Percentiles rank a stretch among this genome's conserved stretches.
phyloP scores from a whole-genome alignment of 2,888 invertebrate genomes.

The Deroplatys truncata region DNA sequence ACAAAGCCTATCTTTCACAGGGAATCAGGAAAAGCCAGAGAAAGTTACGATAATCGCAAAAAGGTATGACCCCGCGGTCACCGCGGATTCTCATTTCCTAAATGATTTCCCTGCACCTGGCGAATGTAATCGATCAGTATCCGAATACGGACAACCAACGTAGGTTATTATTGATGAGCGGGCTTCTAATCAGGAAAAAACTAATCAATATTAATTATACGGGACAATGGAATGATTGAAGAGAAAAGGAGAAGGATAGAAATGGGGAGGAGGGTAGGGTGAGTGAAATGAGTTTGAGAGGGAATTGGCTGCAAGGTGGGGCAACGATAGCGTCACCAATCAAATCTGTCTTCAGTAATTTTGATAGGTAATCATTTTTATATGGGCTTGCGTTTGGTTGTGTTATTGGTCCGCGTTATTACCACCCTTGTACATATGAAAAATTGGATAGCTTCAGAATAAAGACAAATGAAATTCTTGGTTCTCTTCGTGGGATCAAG shows the following conservation, averaged over 20 bases:
- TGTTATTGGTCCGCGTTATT: neutral
- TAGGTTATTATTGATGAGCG: slow-evolving; percentile 25
- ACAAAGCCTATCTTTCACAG: neutral
- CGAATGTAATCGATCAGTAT: slow-evolving; percentile 26
- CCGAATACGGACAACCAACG: slow-evolving; percentile 16
- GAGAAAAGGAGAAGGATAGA: neutral
- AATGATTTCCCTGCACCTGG: slow-evolving; percentile 32
- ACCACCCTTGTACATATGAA: neutral
- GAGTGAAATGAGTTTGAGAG: slow-evolving; percentile 17
- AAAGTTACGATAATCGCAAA: neutral
- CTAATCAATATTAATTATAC: slow-evolving; percentile 48
- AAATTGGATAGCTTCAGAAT: neutral
- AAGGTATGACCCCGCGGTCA: neutral
- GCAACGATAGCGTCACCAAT: slow-evolving; percentile 6
- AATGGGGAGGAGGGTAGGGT: neutral
- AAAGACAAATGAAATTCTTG: neutral
- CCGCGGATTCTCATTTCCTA: slow-evolving; percentile 28
- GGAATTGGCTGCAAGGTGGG: neutral
- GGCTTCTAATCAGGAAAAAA: slow-evolving; percentile 23
- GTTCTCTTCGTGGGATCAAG: neutral
- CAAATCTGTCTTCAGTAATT: slow-evolving; percentile 2
- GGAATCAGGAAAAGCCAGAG: neutral
- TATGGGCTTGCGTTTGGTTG: neutral
- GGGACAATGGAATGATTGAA: slow-evolving; percentile 41
- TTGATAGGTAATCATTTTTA: neutral